phyloP scores from a whole-genome alignment of 2,888 invertebrate genomes.

The Calameuta idolon region DNA sequence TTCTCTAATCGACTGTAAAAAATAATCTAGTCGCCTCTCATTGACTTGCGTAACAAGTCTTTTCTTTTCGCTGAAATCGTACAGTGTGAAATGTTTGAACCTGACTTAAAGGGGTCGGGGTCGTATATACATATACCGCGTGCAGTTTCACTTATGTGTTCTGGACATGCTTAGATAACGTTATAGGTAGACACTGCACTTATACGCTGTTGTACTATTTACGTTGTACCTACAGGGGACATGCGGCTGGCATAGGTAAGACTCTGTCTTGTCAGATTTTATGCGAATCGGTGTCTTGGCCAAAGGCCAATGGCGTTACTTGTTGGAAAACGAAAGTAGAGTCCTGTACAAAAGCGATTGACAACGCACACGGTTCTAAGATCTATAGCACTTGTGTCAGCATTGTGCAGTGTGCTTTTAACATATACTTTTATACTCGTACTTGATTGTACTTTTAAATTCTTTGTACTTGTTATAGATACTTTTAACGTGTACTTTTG shows the following conservation, averaged over 20 bases:
- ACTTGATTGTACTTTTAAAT: no score
- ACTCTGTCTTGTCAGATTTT: conserved; percentile 3
- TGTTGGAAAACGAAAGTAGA: conserved; percentile 1
- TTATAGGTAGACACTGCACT: conserved; percentile 3
- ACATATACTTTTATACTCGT: neutral
- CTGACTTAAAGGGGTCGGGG: conserved; percentile 42
- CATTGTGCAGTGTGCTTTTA: neutral
- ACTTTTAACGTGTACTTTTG: neutral
- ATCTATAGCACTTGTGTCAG: neutral
- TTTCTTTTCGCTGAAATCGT: neutral
- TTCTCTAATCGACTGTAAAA: neutral
- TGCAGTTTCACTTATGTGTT: neutral
- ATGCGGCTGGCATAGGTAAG: neutral
- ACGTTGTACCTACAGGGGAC: neutral
- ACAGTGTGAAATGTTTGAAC: conserved; percentile 24
- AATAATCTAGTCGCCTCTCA: neutral
- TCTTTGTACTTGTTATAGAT: no score
- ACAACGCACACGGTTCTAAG: neutral
- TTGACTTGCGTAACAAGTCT: neutral
- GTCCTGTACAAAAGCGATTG: neutral
- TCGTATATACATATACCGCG: conserved; percentile 10
- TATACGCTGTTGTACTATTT: neutral
- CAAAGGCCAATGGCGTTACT: conserved; percentile 4
- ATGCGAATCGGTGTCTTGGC: conserved; percentile 8
- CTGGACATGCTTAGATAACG: conserved; percentile 1